Evolutionary conservation across 1,140 invertebrate species (phyloP).

Genomic region (Schmidtea mediterranea): DNA sequence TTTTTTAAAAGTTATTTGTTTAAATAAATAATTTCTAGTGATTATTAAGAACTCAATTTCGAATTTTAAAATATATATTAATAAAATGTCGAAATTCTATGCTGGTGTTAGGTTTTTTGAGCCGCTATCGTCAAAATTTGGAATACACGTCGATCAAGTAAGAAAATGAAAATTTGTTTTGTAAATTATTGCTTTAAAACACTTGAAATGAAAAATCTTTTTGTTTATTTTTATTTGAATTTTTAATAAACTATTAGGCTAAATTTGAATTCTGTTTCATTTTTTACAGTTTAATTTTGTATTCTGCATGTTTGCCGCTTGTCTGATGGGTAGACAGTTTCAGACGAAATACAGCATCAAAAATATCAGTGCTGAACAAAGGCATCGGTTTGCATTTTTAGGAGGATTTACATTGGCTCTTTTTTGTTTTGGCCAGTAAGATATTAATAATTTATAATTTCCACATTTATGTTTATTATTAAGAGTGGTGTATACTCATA

Average conservation of each 20-base stretch:
- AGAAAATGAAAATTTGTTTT: background rate
- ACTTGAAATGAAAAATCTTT: background rate
- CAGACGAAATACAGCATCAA: conserved; percentile 10
- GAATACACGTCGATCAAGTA: background rate
- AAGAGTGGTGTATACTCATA: no score
- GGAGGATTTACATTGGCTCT: conserved; percentile 13
- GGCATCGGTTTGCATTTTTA: conserved; percentile 14
- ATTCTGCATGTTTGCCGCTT: conserved; percentile 13
- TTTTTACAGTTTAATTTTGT: conserved; percentile 19
- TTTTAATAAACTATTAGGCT: no score
- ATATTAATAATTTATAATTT: conserved; percentile 1
- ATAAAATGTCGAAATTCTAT: background rate
- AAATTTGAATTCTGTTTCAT: no score
- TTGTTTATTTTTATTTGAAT: no score
- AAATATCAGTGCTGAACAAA: conserved; percentile 9
- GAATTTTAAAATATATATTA: background rate
- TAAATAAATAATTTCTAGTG: background rate
- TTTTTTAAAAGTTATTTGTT: no score
- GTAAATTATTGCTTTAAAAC: background rate
- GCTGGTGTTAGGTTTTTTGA: background rate
- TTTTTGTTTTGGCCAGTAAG: conserved; percentile 24
- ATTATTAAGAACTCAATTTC: background rate
- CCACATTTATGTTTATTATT: conserved; percentile 1
- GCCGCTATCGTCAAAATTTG: background rate
- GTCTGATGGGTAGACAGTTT: conserved; percentile 14